Evolutionary conservation across 2,113 vertebrate species (phyloP).

Genomic region (Halichoerus grypus): DNA sequence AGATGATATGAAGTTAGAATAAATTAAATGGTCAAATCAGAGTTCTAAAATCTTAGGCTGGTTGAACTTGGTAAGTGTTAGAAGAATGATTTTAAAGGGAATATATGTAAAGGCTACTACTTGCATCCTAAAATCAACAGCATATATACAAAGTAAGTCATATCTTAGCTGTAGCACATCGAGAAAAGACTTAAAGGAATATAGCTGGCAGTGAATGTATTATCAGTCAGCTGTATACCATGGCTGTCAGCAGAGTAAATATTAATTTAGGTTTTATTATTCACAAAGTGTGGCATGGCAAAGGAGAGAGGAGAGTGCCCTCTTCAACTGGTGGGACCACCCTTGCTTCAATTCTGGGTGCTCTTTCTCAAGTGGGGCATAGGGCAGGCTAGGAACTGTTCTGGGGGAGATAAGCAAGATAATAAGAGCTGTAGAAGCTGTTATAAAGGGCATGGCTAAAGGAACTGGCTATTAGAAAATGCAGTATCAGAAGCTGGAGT

Average conservation of each 20-base stretch:
- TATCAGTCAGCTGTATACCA: not conserved
- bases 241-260: not conserved
- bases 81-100: slow-evolving; percentile 21
- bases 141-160: not conserved
- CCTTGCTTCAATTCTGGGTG: not conserved
- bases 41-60: slow-evolving; percentile 20
- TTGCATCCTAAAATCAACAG: not conserved
- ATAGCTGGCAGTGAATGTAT: not conserved
- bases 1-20: not conserved
- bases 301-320: not conserved
- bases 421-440: not conserved
- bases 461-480: not conserved
- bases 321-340: not conserved
- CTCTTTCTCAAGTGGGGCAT: not conserved
- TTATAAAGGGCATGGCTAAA: not conserved
- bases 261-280: not conserved
- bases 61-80: not conserved
- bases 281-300: not conserved
- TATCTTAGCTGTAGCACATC: not conserved
- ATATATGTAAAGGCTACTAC: not conserved
- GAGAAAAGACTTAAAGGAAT: not conserved
- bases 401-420: not conserved
- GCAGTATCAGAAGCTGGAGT: too few relatives aligned
- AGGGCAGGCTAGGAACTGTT: not conserved
- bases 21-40: not conserved